These are phyloP conservation scores for Octomys mimax DNA, from an alignment of 2,797 vertebrate genomes.

Conservation along the genomic window DNA sequence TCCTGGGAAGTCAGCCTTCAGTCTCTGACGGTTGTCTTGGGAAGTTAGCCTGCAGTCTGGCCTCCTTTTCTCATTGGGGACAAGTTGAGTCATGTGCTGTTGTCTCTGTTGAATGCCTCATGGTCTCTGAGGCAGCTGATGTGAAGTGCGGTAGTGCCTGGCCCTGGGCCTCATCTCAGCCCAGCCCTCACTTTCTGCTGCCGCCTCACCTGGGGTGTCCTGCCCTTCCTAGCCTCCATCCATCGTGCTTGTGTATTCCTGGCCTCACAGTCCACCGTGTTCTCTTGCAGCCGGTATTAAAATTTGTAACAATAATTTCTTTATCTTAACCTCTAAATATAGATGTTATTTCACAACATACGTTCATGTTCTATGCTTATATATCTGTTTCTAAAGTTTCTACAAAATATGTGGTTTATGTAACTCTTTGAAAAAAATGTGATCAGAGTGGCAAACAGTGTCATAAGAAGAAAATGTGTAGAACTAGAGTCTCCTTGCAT, in stretches of 20 bases:
- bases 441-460: conserved; percentile 36
- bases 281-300: neutral
- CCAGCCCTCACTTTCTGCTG: neutral
- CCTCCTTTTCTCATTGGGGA: neutral
- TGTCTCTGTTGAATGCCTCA: neutral
- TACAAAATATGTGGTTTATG: conserved; percentile 2
- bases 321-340: conserved; percentile 40
- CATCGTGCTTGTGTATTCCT: neutral
- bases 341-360: neutral
- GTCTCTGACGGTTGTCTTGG: neutral
- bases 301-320: neutral
- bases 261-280: neutral
- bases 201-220: too few relatives aligned
- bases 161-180: neutral
- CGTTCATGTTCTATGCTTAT: conserved; percentile 26
- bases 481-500: conserved; percentile 1
- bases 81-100: neutral
- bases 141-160: neutral
- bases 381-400: neutral
- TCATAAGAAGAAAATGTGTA: neutral
- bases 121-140: neutral
- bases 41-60: neutral
- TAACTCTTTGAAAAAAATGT: conserved; percentile 22
- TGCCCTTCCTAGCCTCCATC: neutral
- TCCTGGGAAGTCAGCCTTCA: neutral